phyloP scores from a whole-genome alignment of 2,797 vertebrate genomes.

The Denticeps clupeoides region DNA sequence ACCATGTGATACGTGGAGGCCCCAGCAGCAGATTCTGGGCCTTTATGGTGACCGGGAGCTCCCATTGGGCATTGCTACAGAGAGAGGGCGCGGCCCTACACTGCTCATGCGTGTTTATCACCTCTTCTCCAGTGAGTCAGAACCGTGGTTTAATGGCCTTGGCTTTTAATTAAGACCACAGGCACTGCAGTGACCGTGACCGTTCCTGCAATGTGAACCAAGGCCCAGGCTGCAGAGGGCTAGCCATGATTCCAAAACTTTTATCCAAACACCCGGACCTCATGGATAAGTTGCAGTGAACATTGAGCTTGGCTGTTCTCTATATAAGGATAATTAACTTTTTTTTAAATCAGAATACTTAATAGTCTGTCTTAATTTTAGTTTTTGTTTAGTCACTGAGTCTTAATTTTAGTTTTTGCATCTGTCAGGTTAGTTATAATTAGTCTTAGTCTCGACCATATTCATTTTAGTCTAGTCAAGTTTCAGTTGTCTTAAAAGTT shows the following conservation, averaged over 20 bases:
- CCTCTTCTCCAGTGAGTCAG: slow-evolving; percentile 16
- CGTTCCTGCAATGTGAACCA: slow-evolving; percentile 6
- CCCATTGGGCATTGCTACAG: slow-evolving; percentile 5
- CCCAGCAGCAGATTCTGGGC: background rate
- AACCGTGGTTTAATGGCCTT: slow-evolving; percentile 14
- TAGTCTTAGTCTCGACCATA: no score
- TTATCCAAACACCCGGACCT: slow-evolving; percentile 22
- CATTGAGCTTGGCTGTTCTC: no score
- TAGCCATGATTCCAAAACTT: slow-evolving; percentile 25
- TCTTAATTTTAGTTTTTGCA: no score
- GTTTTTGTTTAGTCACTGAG: no score
- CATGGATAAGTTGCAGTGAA: slow-evolving; percentile 27
- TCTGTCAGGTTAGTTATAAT: no score
- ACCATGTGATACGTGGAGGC: slow-evolving; percentile 27
- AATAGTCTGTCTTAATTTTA: no score
- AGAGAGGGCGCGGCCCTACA: slow-evolving; percentile 7
- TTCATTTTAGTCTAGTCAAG: no score
- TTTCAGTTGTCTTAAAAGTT: no score
- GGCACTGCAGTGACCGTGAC: slow-evolving; percentile 29
- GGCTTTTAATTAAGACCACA: slow-evolving; percentile 29
- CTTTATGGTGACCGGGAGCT: slow-evolving; percentile 2
- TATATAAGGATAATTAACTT: no score
- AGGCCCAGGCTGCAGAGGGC: slow-evolving; percentile 17
- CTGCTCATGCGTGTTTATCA: slow-evolving; percentile 30
- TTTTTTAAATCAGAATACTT: no score